Base-by-base conservation (phyloP, 2,113 vertebrate species). In the Sinocyclocheilus anshuiensis region DNA sequence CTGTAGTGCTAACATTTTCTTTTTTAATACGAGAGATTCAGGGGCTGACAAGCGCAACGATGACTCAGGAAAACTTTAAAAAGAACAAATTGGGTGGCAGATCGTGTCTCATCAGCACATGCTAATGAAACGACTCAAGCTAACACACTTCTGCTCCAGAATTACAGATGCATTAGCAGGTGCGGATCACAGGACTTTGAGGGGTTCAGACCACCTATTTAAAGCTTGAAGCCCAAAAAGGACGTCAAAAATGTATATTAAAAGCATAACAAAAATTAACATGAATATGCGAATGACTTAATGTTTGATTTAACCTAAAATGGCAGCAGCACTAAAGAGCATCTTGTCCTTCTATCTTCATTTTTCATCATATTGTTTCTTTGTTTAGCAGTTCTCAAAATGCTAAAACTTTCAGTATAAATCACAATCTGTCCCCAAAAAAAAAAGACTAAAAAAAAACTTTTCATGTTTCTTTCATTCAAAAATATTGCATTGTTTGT, bases 1-100 rank as follows among this genome's bases (percentile, higher is more conserved):
- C 76, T 36, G 74, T 81, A 65, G n/a, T 81, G 79, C 3, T 48
- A 75, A 45, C 61, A 50, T 82, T 82, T 65, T 69, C 61, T 13
- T 7, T 26, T 24, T 82, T n/a, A 7, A 7, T 48, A 48, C 4
- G 79, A 81, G 39, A 48, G 79, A 63, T 65, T 24, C n/a, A 0
- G 36, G n/a, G 59, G 4, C 20, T 42, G 76, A 36, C 72, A 55
- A 78, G 26, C 24, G n/a, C 74, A 76, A 7, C 50, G 50, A 42
- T 78, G 76, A 78, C 48, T 78, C 76, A 57, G 48, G 29, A 48
- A 50, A 76, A 78, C 50, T 33, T 39, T 29, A 57, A 57, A 78
- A 57, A 78, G 29, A 12, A 78, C 50, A 57, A 33, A 78, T 57
- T 76, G 6, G 1, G 36, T n/a, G 69, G 9, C 71, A n/a, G 71